Percentiles rank a stretch among this genome's conserved stretches.
These are phyloP conservation scores for Chouioia cunea DNA, from an alignment of 2,888 invertebrate genomes.

Conservation along the genomic window DNA sequence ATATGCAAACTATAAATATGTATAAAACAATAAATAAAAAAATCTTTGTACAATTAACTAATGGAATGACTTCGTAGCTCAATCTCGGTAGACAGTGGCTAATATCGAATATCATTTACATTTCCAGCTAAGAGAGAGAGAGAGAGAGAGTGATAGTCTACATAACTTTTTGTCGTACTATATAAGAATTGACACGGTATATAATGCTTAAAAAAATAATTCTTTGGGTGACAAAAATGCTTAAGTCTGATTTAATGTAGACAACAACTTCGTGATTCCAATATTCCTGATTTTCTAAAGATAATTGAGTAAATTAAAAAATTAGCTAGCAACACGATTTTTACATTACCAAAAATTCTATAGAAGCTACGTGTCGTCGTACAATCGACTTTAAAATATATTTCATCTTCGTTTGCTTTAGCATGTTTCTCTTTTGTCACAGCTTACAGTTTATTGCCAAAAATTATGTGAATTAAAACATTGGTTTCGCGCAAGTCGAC, in stretches of 20 bases:
- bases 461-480: background rate
- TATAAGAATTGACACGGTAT: constrained; percentile 45
- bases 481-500: too few relatives aligned
- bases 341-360: constrained; percentile 31
- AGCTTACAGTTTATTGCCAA: constrained; percentile 40
- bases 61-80: constrained; percentile 44
- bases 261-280: constrained; percentile 31
- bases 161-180: constrained; percentile 31
- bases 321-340: constrained; percentile 38
- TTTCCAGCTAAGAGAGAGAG: constrained; percentile 33
- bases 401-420: constrained; percentile 33
- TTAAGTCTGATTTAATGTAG: constrained; percentile 43
- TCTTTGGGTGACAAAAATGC: constrained; percentile 47
- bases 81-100: constrained; percentile 36
- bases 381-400: constrained; percentile 38
- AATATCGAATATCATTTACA: constrained; percentile 45
- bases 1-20: constrained; percentile 26
- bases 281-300: constrained; percentile 28
- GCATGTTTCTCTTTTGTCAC: constrained; percentile 35
- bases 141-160: constrained; percentile 42
- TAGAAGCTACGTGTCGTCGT: constrained; percentile 33
- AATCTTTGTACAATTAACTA: constrained; percentile 36
- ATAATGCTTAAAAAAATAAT: constrained; percentile 49
- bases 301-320: constrained; percentile 41
- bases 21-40: constrained; percentile 44